These are phyloP conservation scores for Eriosoma lanigerum DNA, from an alignment of 1,140 invertebrate genomes.

Conservation along the genomic window DNA sequence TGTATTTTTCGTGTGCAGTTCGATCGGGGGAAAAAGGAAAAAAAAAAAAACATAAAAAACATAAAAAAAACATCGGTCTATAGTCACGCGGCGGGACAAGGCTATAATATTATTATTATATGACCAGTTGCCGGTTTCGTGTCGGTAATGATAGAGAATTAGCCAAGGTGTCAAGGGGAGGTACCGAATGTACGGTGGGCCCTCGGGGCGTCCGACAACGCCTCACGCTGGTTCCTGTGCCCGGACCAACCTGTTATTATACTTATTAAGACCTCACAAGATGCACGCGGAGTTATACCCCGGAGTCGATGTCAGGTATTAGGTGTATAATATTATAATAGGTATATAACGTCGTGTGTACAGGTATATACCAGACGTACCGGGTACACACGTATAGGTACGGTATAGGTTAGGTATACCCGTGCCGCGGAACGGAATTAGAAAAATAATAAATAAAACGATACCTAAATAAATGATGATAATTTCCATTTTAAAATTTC, in stretches of 20 bases:
- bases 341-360: no score
- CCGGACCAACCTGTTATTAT: constrained; percentile 49
- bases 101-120: no score
- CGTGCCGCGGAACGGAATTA: background rate
- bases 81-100: background rate
- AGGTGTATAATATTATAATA: no score
- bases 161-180: constrained; percentile 52
- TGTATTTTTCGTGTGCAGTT: constrained; percentile 33
- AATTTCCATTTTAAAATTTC: constrained; percentile 32
- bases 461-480: no score
- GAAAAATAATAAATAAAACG: constrained; percentile 41
- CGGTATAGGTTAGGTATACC: background rate
- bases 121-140: constrained; percentile 45
- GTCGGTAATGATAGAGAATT: constrained; percentile 49
- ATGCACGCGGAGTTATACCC: background rate
- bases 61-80: constrained; percentile 22
- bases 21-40: no score
- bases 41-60: constrained; percentile 7
- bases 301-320: no score
- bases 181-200: constrained; percentile 36
- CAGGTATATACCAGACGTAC: background rate
- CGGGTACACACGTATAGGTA: background rate
- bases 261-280: constrained; percentile 48
- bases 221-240: constrained; percentile 47
- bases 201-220: constrained; percentile 48